These are phyloP conservation scores for Hetaerina titia DNA, from an alignment of 2,888 invertebrate species.

Conservation along the genomic window DNA sequence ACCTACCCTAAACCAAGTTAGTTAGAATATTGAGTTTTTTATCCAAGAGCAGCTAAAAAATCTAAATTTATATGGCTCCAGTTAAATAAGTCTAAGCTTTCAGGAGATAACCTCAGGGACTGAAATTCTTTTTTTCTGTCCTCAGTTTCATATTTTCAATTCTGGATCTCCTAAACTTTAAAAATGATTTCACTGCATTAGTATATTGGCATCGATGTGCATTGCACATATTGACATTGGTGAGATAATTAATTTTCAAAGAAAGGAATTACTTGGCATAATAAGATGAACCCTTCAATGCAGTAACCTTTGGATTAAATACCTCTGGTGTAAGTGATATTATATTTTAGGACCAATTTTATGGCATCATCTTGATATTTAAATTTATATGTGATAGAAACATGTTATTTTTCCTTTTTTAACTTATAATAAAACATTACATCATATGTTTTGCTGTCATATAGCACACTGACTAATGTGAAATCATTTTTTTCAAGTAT, in stretches of 20 bases:
- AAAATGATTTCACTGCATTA: not conserved
- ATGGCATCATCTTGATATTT: not conserved
- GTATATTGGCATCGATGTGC: not conserved
- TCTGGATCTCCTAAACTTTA: not conserved
- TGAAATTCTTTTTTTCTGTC: not conserved
- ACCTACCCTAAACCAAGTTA: not conserved
- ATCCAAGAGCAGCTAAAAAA: too few species aligned
- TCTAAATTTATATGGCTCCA: too few species aligned
- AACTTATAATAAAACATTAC: not conserved
- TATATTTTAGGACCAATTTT: slow-evolving; percentile 1
- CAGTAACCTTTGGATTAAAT: not conserved
- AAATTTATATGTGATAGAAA: not conserved
- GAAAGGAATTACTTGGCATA: not conserved
- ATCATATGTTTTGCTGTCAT: not conserved
- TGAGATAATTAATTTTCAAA: not conserved
- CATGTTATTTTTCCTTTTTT: not conserved
- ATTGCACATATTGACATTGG: not conserved
- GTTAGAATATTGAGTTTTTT: not conserved
- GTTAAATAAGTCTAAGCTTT: not conserved
- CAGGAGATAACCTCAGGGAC: slow-evolving; percentile 41
- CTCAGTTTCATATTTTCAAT: not conserved
- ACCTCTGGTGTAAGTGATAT: not conserved
- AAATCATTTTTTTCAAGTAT: not conserved
- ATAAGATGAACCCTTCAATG: not conserved
- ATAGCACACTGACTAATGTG: not conserved